Evolutionary conservation across 2,888 invertebrate species (phyloP), one percentile per base, ranked within the genome.

Genomic region (Heliconius ismenius): DNA sequence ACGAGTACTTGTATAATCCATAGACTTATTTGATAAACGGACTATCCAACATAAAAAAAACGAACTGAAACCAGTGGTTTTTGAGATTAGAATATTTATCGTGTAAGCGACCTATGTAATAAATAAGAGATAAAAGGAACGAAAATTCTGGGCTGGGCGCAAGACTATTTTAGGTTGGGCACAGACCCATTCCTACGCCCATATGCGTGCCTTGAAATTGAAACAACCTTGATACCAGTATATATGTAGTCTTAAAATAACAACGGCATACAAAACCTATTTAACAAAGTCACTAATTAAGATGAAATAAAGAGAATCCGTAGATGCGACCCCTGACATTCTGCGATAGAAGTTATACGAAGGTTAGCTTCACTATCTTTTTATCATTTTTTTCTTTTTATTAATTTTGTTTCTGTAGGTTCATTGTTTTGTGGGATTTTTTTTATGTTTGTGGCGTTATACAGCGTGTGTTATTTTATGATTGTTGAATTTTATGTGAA

Each of bases 241-340:
- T 58, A 58, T 58, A 58, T 58, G n/a, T n/a, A 58, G 58, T 58
- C 49, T 32, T 49, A 49, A 60, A 36, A 32, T 24, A 72, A 32
- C 54, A 60, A 72, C 24, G n/a, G 32, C 58, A 7, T 72, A 70
- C 58, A 58, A 32, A 70, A 70, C 32, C 49, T 36, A 32, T 28
- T 13, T 43, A 69, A 74, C 70, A 79, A 75, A 69, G 77, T 77
- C 75, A 54, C 58, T 79, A 78, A 79, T 78, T 67, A 72, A 73
- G 65, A 68, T 63, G 62, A 72, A 72, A 74, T 74, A 65, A 69
- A 69, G 74, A 68, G 76, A 43, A 28, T 49, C 69, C 70, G 75
- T 76, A 74, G 73, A 76, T 69, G 74, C 65, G 77, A 79, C 77
- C 79, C 74, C 76, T 73, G 76, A 58, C 74, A 68, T 68, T 73